Evolutionary conservation across 2,888 invertebrate genomes (phyloP), one percentile per base, ranked within the genome.

Genomic region (Drosophila colorata): DNA sequence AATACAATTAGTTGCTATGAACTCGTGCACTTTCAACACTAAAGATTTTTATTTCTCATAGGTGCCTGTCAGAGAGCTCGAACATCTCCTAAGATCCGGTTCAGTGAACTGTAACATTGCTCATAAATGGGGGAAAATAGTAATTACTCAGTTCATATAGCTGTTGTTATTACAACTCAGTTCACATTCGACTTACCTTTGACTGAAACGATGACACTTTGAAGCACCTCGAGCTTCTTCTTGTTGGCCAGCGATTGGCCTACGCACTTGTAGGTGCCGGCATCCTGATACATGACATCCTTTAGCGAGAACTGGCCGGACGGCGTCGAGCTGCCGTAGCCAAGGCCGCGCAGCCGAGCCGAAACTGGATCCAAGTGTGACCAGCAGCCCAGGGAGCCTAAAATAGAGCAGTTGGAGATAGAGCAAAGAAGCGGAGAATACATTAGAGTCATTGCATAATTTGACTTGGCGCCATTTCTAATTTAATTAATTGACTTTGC

Each of bases 201-300:
- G 31, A 94, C 94, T 38, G 93, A 90, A 40, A 94, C 90, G 75
- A 93, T 93, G 44, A 94, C 93, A 55, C 93, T 94, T 78, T 93
- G 93, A 56, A 94, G 90, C 35, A 93, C 92, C 80, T 94, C 94
- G 56, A 94, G 87, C 85, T 93, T 93, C 79, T 93, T 93, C 67
- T 93, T 93, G 56, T 93, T 92, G 69, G 89, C 85, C 56, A 91
- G 72, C 40, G 92, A 92, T 69, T 93, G 92, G 33, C 93, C 94
- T 44, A 95, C 95, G 91, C 96, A 96, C 77, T 95, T 94, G 91
- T 96, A 96, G 84, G 95, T 95, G 16, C 96, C 96, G 31, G 95
- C 95, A 89, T 96, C 96, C 90, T 96, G 96, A 90, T 96, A 96
- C 65, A 96, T 93, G 61, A 96, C 95, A 79, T 95, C 94, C 83